A percentile compares a stretch with the other conserved stretches of the same genome.
phyloP scores from a whole-genome alignment of 2,797 vertebrate species.

The Sebastolobus altivelis region DNA sequence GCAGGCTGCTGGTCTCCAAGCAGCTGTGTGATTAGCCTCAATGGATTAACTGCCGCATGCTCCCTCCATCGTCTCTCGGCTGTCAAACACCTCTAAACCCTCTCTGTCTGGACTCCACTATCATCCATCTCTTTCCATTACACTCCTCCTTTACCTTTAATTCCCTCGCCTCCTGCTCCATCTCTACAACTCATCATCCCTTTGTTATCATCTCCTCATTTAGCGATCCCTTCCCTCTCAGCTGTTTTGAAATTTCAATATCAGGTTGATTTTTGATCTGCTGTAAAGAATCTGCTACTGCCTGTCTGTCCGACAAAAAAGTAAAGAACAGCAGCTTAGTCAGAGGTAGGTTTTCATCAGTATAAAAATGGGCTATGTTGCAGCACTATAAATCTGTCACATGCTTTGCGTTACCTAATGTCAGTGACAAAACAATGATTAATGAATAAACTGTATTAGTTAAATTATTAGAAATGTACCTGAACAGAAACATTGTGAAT shows the following conservation, averaged over 20 bases:
- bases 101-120: not conserved
- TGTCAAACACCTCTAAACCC: conserved; percentile 25
- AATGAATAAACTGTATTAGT: not conserved
- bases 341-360: not conserved
- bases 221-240: not conserved
- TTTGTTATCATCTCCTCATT: conserved; percentile 16
- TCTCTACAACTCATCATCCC: not conserved
- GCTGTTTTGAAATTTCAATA: not conserved
- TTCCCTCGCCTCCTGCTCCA: not conserved
- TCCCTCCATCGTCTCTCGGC: conserved; percentile 20
- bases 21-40: conserved; percentile 61
- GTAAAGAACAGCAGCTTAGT: not conserved
- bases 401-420: not conserved
- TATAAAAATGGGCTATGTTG: not conserved
- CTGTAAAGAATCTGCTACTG: conserved; percentile 8
- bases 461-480: not conserved
- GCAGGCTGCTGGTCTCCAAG: conserved; percentile 34
- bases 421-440: not conserved
- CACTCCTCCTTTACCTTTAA: not conserved
- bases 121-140: conserved; percentile 11
- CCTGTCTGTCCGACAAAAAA: not conserved
- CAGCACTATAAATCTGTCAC: not conserved
- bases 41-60: conserved; percentile 43
- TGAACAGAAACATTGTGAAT: not conserved
- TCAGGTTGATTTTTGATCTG: not conserved